Evolutionary conservation across 2,888 invertebrate species (phyloP).

Genomic region (Ischnus inquisitorius): DNA sequence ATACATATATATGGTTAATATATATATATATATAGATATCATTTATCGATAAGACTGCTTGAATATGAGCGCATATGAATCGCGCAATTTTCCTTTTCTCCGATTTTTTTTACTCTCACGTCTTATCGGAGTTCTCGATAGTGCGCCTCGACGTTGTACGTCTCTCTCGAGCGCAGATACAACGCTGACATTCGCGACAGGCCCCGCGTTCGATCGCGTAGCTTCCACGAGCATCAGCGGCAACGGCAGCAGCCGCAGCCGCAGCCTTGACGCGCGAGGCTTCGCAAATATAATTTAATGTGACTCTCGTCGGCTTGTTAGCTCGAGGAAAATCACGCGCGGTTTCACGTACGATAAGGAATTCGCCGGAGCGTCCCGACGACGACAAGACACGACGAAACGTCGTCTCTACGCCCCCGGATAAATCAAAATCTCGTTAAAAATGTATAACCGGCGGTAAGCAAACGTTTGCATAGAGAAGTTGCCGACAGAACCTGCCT

Average conservation of each 20-base stretch:
- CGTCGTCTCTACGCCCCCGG: neutral
- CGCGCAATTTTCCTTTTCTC: constrained; percentile 11
- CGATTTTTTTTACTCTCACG: neutral
- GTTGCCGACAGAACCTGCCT: neutral
- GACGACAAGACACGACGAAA: neutral
- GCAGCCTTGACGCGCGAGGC: constrained; percentile 43
- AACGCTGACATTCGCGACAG: neutral
- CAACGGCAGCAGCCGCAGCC: neutral
- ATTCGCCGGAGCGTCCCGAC: neutral
- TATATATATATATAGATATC: neutral
- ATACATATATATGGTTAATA: neutral
- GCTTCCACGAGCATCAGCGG: neutral
- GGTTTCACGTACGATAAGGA: constrained; percentile 30
- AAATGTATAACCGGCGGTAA: neutral
- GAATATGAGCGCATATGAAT: neutral
- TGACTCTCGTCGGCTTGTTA: neutral
- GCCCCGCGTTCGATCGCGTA: constrained; percentile 36
- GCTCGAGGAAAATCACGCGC: constrained; percentile 41
- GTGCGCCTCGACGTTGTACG: neutral
- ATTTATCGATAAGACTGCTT: neutral
- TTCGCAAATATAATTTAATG: constrained; percentile 51
- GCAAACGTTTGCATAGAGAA: neutral
- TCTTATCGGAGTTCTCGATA: constrained; percentile 37
- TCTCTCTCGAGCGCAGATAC: neutral
- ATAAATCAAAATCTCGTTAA: constrained; percentile 14